Conservation (phyloP, 2,888 invertebrate species). For the Antheraea yamamai region DNA sequence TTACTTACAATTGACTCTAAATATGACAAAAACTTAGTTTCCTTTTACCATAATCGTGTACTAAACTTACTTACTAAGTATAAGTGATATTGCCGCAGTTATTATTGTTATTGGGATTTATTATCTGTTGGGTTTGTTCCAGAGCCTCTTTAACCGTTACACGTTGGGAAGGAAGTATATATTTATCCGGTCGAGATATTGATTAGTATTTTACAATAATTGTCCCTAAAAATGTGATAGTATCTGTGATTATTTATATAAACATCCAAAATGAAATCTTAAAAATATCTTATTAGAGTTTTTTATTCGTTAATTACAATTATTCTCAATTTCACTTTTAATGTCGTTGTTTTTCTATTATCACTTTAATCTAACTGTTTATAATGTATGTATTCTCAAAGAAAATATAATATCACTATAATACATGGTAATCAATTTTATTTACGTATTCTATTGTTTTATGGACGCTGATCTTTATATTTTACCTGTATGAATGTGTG, state of each 20-base stretch:
- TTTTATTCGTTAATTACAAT: not conserved
- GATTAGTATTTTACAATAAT: not conserved
- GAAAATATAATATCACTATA: not conserved
- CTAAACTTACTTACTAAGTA: too few relatives aligned
- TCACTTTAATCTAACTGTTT: not conserved
- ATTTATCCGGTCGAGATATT: not conserved
- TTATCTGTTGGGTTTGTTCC: too few relatives aligned
- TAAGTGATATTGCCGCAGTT: too few relatives aligned
- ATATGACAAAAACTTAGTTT: too few relatives aligned
- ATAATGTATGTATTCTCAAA: not conserved
- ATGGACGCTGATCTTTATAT: not conserved
- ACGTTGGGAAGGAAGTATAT: too few relatives aligned
- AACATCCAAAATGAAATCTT: not conserved
- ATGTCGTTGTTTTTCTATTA: too few relatives aligned
- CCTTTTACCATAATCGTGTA: too few relatives aligned
- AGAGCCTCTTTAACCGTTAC: too few relatives aligned
- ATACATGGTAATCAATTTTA: not conserved
- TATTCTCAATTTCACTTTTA: not conserved
- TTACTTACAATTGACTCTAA: too few relatives aligned
- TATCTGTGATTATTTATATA: not conserved
- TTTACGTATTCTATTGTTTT: not conserved
- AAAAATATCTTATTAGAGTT: not conserved
- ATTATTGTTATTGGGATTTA: too few relatives aligned
- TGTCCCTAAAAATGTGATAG: not conserved
- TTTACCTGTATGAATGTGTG: not conserved